phyloP scores from a whole-genome alignment of 2,113 vertebrate species.

The Octodon degus region DNA sequence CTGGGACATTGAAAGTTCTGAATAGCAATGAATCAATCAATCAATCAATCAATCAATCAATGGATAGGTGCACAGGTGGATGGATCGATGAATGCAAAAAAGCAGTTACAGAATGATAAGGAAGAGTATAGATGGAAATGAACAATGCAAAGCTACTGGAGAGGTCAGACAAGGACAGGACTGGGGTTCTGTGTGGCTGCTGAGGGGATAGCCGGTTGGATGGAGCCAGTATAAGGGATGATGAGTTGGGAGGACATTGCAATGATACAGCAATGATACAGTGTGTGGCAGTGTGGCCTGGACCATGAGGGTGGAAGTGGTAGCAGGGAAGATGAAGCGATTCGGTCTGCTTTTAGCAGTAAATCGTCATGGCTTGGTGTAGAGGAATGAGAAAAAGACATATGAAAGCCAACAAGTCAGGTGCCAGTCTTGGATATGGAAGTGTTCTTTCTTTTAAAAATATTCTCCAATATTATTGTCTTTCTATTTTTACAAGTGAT shows the following conservation, averaged over 20 bases:
- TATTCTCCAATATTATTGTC: constrained; percentile 51
- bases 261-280: not conserved
- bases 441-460: constrained; percentile 50
- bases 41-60: not conserved
- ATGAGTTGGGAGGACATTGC: not conserved
- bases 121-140: not conserved
- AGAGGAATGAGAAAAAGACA: not conserved
- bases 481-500: constrained; percentile 63
- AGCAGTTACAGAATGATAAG: not conserved
- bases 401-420: constrained; percentile 14
- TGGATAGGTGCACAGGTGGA: not conserved
- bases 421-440: constrained; percentile 12
- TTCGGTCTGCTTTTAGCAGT: not conserved
- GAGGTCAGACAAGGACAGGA: not conserved
- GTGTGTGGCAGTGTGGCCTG: not conserved
- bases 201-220: not conserved
- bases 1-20: not conserved
- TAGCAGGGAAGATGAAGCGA: not conserved
- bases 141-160: not conserved
- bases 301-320: not conserved
- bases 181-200: not conserved
- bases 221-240: not conserved
- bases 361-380: not conserved
- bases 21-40: not conserved
- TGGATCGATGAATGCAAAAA: not conserved